A percentile compares a stretch with the other conserved stretches of the same genome.
Conservation (phyloP, 2,797 vertebrate genomes). For the Selene dorsalis region DNA sequence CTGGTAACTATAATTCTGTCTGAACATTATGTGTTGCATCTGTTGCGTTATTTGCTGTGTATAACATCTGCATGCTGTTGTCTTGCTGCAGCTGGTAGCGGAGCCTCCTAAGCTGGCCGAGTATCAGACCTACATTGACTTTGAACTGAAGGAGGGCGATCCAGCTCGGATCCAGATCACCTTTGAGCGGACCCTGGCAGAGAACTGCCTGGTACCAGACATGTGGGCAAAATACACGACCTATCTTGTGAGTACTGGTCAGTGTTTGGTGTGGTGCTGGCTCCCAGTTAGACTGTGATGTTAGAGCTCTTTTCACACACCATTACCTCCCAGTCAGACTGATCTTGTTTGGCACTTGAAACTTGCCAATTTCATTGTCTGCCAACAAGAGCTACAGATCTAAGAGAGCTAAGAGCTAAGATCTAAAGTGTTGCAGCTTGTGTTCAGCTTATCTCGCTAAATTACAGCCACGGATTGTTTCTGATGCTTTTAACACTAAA, state of each 20-base stretch:
- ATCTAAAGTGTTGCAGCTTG: slow-evolving; percentile 11
- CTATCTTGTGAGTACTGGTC: slow-evolving; percentile 90
- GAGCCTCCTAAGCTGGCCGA: slow-evolving; percentile 93
- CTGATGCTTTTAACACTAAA: slow-evolving; percentile 4
- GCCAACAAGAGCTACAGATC: background rate
- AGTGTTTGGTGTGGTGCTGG: background rate
- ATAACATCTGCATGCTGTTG: background rate
- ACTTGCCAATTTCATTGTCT: background rate
- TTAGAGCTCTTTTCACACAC: slow-evolving; percentile 4
- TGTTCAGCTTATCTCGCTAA: background rate
- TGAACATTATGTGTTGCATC: background rate
- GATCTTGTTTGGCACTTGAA: slow-evolving; percentile 6
- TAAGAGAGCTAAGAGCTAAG: background rate
- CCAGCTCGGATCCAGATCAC: slow-evolving; percentile 93
- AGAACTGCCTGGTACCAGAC: slow-evolving; percentile 98
- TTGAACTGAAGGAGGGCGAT: slow-evolving; percentile 93
- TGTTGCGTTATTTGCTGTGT: background rate
- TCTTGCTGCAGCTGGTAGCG: slow-evolving; percentile 87
- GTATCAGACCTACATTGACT: slow-evolving; percentile 95
- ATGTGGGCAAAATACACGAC: slow-evolving; percentile 94
- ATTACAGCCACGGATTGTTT: background rate
- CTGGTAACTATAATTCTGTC: slow-evolving; percentile 82
- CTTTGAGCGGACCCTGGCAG: slow-evolving; percentile 93
- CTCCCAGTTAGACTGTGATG: background rate
- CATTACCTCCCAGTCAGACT: slow-evolving; percentile 13